Evolutionary conservation across 2,888 invertebrate genomes (phyloP).

Genomic region (Homarus gammarus): DNA sequence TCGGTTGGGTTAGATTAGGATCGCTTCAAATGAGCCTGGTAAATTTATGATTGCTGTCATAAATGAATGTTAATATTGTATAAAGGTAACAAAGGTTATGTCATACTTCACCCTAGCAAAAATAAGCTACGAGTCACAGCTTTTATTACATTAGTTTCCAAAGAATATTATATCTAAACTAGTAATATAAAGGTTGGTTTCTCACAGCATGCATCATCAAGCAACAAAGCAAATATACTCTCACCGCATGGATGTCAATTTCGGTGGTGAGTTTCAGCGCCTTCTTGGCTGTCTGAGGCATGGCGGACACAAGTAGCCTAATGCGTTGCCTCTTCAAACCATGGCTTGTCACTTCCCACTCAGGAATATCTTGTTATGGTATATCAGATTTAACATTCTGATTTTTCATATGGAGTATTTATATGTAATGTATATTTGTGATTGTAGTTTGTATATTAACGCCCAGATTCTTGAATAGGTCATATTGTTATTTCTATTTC

Average conservation of each 20-base stretch:
- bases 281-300: conserved; percentile 69
- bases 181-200: background rate
- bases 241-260: conserved; percentile 74
- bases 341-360: background rate
- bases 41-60: too few species aligned
- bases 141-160: background rate
- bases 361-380: too few species aligned
- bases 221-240: background rate
- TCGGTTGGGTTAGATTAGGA: too few species aligned
- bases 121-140: background rate
- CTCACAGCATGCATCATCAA: background rate
- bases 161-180: background rate
- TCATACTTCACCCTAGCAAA: background rate
- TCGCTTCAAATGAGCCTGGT: too few species aligned
- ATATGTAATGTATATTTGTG: too few species aligned
- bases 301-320: background rate
- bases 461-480: too few species aligned
- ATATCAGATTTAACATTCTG: too few species aligned
- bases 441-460: too few species aligned
- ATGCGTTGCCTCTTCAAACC: background rate
- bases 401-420: too few species aligned
- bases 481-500: too few species aligned
- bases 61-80: too few species aligned
- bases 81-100: too few species aligned
- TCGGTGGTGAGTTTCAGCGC: conserved; percentile 74